Evolutionary conservation across 1,140 invertebrate species (phyloP).

Genomic region (Drosophila ficusphila): DNA sequence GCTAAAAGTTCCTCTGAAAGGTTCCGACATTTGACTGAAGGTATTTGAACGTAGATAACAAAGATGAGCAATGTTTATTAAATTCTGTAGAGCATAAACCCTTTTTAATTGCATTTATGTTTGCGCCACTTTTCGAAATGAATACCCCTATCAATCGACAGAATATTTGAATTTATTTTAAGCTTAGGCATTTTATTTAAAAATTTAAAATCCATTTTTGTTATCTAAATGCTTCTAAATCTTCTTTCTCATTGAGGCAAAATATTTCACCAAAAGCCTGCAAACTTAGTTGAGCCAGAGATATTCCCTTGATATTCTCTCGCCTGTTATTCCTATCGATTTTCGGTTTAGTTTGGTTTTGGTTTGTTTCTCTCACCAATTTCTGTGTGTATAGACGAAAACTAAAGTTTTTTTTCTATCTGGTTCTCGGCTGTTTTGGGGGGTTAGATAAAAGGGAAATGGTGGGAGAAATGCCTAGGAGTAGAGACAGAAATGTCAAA

Average conservation of each 20-base stretch:
- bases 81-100: background rate
- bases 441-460: background rate
- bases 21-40: constrained; percentile 27
- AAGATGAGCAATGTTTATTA: background rate
- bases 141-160: no score
- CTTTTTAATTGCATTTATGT: background rate
- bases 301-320: constrained; percentile 28
- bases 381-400: constrained; percentile 17
- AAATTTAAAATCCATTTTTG: no score
- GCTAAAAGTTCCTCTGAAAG: background rate
- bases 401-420: constrained; percentile 48
- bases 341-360: constrained; percentile 62
- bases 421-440: constrained; percentile 16
- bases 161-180: no score
- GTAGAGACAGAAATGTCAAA: constrained; percentile 62
- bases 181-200: no score
- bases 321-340: constrained; percentile 72
- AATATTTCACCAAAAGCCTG: background rate
- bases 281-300: background rate
- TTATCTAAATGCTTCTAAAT: background rate
- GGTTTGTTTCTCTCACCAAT: constrained; percentile 30
- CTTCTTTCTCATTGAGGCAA: background rate
- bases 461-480: constrained; percentile 4
- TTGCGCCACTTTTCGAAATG: background rate
- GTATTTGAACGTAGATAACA: background rate